phyloP scores from a whole-genome alignment of 1,140 invertebrate species.

The Drosophila mauritiana region DNA sequence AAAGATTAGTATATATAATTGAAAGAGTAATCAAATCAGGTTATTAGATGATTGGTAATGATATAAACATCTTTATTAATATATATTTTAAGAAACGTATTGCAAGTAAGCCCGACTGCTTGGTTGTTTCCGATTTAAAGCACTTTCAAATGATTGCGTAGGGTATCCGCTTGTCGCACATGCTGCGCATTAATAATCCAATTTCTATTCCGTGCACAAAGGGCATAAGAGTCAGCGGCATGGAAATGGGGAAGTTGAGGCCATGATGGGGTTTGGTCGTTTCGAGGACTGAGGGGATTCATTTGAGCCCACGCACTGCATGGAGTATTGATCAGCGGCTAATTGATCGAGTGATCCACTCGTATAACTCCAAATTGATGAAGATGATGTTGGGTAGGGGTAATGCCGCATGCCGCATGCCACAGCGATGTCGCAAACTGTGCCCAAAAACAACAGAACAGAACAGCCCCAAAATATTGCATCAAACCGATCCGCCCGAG shows the following conservation, averaged over 20 bases:
- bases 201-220: constrained; percentile 1
- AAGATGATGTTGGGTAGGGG: background rate
- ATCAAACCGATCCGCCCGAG: background rate
- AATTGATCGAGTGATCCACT: constrained; percentile 47
- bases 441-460: background rate
- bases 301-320: constrained; percentile 28
- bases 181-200: background rate
- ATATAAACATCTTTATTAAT: no score
- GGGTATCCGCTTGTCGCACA: background rate
- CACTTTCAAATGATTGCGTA: background rate
- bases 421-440: constrained; percentile 34
- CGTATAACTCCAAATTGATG: background rate
- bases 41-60: no score
- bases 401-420: constrained; percentile 27
- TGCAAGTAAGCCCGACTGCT: no score
- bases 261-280: constrained; percentile 9
- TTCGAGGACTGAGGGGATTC: background rate
- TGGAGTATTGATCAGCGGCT: constrained; percentile 33
- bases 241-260: constrained; percentile 7
- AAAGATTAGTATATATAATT: no score
- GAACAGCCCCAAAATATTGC: constrained; percentile 5
- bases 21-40: no score
- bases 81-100: no score
- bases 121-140: background rate
- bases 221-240: constrained; percentile 9